Conservation (phyloP, 2,888 invertebrate genomes). For the Calameuta idolon region DNA sequence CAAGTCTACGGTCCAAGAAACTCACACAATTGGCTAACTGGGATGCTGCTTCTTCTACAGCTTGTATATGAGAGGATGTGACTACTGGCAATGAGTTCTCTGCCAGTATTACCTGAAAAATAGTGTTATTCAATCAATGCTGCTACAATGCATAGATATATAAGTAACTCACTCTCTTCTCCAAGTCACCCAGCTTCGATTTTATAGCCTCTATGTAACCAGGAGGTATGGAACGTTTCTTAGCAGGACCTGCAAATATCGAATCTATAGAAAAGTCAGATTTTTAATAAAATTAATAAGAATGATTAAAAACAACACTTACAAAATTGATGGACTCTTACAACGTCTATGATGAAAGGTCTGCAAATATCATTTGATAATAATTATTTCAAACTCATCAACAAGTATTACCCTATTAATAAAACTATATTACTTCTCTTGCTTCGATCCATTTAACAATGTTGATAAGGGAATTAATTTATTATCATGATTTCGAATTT, state of each 20-base stretch:
- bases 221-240: constrained; percentile 61
- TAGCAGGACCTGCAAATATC: constrained; percentile 45
- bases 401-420: constrained; percentile 7
- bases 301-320: constrained; percentile 38
- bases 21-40: constrained; percentile 65
- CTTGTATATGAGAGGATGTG: constrained; percentile 64
- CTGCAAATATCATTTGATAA: constrained; percentile 45
- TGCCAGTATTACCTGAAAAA: constrained; percentile 39
- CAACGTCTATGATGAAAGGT: constrained; percentile 66
- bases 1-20: constrained; percentile 68
- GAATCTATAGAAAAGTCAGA: not conserved
- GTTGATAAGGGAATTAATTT: constrained; percentile 66
- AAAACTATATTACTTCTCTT: constrained; percentile 49
- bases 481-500: constrained; percentile 66
- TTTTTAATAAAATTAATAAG: not conserved
- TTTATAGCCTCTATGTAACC: constrained; percentile 68
- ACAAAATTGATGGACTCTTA: constrained; percentile 67
- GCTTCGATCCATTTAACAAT: constrained; percentile 59
- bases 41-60: constrained; percentile 67
- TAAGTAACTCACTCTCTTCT: constrained; percentile 63
- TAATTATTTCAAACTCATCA: not conserved
- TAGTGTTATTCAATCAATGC: not conserved
- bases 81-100: constrained; percentile 66
- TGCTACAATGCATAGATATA: not conserved
- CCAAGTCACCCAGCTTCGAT: constrained; percentile 66